phyloP scores from a whole-genome alignment of 1,140 invertebrate genomes.

The Phortica variegata region DNA sequence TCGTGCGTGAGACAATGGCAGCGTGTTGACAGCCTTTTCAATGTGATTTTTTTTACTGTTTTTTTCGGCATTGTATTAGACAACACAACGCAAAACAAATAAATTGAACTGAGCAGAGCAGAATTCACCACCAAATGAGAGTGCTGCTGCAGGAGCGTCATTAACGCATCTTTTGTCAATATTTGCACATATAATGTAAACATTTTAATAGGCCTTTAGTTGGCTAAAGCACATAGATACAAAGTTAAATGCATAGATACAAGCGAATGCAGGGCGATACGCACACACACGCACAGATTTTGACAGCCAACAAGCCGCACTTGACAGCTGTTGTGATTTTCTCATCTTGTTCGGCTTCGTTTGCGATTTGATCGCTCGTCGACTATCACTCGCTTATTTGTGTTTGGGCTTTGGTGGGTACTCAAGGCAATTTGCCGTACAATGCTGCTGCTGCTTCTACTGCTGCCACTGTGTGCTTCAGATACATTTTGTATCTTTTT shows the following conservation, averaged over 20 bases:
- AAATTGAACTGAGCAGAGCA: no score
- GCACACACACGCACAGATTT: background rate
- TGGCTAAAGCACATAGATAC: constrained; percentile 9
- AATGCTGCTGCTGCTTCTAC: no score
- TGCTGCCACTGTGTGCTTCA: no score
- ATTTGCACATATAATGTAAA: constrained; percentile 48
- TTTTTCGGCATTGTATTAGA: no score
- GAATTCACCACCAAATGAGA: constrained; percentile 9
- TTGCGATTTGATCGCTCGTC: no score
- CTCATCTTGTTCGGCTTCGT: constrained; percentile 31
- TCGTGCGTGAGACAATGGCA: no score
- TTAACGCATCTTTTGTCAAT: constrained; percentile 40
- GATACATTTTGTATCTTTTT: constrained; percentile 32
- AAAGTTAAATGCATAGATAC: constrained; percentile 23
- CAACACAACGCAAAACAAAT: no score
- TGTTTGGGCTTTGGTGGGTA: constrained; percentile 10
- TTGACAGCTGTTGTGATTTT: constrained; percentile 52
- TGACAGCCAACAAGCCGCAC: constrained; percentile 14
- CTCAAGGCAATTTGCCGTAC: constrained; percentile 1
- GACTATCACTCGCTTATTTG: constrained; percentile 26
- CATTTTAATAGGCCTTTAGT: constrained; percentile 51
- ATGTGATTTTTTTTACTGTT: no score
- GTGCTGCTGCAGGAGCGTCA: constrained; percentile 5
- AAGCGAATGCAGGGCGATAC: background rate
- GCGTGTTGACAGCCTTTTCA: no score